These are phyloP conservation scores for Muschampia plurimacula DNA, from an alignment of 2,888 invertebrate genomes.

Conservation along the genomic window DNA sequence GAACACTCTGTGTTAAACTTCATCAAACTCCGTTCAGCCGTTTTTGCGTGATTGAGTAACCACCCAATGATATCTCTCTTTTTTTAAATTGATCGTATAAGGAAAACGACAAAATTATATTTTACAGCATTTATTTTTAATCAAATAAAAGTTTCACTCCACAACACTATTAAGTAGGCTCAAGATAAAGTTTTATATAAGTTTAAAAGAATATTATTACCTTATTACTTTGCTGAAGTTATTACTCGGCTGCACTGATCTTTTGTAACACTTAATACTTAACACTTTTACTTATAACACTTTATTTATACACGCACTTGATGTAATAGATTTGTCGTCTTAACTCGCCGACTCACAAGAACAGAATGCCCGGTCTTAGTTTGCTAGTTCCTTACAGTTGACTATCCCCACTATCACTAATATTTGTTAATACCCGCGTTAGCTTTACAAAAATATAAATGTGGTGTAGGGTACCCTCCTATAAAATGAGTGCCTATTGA, in stretches of 20 bases:
- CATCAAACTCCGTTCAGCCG: no score
- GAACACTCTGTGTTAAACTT: no score
- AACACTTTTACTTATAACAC: no score
- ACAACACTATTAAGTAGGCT: neutral
- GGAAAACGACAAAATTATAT: neutral
- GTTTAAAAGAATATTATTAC: no score
- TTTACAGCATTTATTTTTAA: neutral
- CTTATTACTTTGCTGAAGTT: no score
- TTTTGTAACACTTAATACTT: no score
- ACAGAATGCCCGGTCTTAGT: neutral
- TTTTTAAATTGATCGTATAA: no score
- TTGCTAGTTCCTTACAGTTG: neutral
- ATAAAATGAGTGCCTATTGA: neutral
- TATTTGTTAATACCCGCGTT: neutral
- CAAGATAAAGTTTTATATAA: no score
- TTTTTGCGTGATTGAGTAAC: no score
- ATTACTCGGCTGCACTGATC: no score
- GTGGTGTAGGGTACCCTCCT: neutral
- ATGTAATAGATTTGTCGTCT: neutral
- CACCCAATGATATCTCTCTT: no score
- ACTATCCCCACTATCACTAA: neutral
- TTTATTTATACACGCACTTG: neutral
- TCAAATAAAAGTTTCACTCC: neutral
- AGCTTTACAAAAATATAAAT: neutral
- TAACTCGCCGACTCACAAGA: neutral